A percentile compares a stretch with the other conserved stretches of the same genome.
phyloP scores from a whole-genome alignment of 1,140 invertebrate species.

The Calliphora vicina region DNA sequence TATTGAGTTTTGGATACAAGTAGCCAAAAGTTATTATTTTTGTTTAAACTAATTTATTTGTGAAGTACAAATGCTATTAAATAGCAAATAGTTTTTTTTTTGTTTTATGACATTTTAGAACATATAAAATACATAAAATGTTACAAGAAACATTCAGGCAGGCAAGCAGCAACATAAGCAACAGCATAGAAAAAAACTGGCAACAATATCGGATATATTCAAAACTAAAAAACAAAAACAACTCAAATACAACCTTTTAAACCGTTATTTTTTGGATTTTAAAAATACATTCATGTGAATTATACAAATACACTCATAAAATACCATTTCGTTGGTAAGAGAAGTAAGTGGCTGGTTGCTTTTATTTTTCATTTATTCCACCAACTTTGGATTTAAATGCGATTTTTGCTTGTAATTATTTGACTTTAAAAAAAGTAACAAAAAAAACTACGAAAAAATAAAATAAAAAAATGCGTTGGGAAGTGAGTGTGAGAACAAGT shows the following conservation, averaged over 20 bases:
- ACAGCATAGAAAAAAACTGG: background rate
- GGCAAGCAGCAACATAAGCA: background rate
- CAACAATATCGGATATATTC: background rate
- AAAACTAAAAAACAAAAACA: background rate
- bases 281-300: background rate
- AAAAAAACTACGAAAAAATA: no score
- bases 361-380: background rate
- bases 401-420: background rate
- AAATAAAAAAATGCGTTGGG: constrained; percentile 1
- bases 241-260: constrained; percentile 9
- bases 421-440: background rate
- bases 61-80: no score
- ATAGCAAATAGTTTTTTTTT: no score
- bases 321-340: no score
- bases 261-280: constrained; percentile 16
- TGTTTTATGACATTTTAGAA: no score
- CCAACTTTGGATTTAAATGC: background rate
- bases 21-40: no score
- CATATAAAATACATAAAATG: no score
- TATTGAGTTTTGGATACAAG: no score
- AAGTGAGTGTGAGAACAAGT: background rate
- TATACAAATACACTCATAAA: no score
- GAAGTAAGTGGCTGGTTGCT: background rate
- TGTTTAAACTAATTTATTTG: no score
- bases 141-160: background rate